phyloP scores from a whole-genome alignment of 2,797 vertebrate genomes.

The Ambastaia sidthimunki region DNA sequence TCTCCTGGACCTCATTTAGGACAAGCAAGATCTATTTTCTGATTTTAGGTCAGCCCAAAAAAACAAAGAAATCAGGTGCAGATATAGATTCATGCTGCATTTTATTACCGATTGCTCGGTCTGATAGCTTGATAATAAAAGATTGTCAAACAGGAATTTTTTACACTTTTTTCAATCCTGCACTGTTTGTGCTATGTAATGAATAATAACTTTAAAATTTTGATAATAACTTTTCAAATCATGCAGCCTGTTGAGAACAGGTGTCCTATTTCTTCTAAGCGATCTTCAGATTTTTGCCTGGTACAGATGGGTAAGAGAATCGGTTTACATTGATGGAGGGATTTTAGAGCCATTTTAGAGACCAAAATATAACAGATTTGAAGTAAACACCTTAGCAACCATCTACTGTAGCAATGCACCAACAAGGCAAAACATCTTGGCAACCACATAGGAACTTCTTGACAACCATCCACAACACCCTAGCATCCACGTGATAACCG shows the following conservation, averaged over 20 bases:
- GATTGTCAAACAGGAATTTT: background rate
- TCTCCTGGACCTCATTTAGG: constrained; percentile 2
- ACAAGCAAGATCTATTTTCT: background rate
- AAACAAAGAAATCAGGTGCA: background rate
- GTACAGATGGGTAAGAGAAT: no score
- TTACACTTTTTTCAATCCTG: no score
- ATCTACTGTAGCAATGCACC: background rate
- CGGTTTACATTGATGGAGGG: no score
- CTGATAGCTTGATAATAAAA: background rate
- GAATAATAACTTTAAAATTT: no score
- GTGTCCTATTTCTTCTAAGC: no score
- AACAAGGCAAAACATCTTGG: background rate
- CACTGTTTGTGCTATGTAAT: no score
- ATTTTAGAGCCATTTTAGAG: no score
- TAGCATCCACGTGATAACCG: background rate
- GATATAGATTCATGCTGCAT: background rate
- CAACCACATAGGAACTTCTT: background rate
- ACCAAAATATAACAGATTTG: no score
- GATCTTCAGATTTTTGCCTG: no score
- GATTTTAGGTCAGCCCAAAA: background rate
- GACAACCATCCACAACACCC: background rate
- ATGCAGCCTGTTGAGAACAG: no score
- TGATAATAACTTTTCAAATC: no score
- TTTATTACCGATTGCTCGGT: background rate
- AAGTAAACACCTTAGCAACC: no score